Evolutionary conservation across 2,797 vertebrate genomes (phyloP).

Genomic region (Pitangus sulphuratus): DNA sequence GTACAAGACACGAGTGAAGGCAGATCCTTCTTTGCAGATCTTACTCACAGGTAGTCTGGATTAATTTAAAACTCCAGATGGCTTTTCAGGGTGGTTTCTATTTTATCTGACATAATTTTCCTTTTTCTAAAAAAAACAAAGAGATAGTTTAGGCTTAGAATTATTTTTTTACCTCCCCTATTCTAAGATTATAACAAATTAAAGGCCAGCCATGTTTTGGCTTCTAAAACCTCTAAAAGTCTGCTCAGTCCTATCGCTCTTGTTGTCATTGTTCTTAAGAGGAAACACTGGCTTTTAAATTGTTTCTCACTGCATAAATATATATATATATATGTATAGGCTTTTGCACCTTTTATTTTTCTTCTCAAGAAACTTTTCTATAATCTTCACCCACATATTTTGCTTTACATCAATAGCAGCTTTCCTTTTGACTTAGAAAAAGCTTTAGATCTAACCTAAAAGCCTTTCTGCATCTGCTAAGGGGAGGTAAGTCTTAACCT

Average conservation of each 20-base stretch:
- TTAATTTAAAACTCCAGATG: slow-evolving; percentile 24
- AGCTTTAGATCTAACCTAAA: slow-evolving; percentile 35
- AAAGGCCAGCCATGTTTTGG: background rate
- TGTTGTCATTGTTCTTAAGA: background rate
- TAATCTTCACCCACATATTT: background rate
- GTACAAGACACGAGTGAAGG: slow-evolving; percentile 8
- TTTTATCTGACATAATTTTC: slow-evolving; percentile 4
- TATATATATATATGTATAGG: background rate
- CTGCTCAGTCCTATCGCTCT: background rate
- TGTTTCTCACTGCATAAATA: background rate
- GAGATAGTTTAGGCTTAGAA: background rate
- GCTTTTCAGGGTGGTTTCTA: slow-evolving; percentile 9
- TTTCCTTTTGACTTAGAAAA: slow-evolving; percentile 28
- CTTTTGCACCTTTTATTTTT: background rate
- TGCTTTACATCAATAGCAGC: background rate
- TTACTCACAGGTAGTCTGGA: slow-evolving; percentile 34
- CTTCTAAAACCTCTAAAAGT: background rate
- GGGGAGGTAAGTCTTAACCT: background rate
- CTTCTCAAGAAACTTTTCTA: background rate
- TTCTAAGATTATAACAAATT: background rate
- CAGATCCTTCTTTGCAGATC: background rate
- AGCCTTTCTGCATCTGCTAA: slow-evolving; percentile 11
- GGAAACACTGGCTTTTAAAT: background rate
- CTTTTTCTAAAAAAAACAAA: slow-evolving; percentile 9
- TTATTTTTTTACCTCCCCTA: background rate